Evolutionary conservation across 2,113 vertebrate species (phyloP).

Genomic region (Campylorhamphus procurvoides): DNA sequence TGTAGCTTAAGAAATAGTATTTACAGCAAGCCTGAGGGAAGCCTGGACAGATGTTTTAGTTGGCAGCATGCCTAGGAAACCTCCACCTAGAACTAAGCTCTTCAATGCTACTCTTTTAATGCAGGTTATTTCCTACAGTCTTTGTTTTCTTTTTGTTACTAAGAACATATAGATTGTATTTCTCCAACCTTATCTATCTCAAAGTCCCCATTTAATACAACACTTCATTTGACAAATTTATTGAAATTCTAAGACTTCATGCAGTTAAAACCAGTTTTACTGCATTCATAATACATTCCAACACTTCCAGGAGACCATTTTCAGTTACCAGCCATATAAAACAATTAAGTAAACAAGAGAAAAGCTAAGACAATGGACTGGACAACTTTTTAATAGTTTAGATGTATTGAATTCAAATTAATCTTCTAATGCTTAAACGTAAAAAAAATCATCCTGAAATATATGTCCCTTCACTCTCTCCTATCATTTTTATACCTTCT

Average conservation of each 20-base stretch:
- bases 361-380: not conserved
- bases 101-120: not conserved
- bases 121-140: not conserved
- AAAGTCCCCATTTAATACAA: not conserved
- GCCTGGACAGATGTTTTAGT: not conserved
- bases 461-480: not conserved
- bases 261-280: not conserved
- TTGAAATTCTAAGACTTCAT: not conserved
- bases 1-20: not conserved
- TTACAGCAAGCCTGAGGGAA: not conserved
- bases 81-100: not conserved
- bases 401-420: not conserved
- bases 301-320: not conserved
- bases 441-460: not conserved
- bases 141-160: not conserved
- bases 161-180: not conserved
- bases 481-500: not conserved
- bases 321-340: not conserved
- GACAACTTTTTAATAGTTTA: not conserved
- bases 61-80: not conserved
- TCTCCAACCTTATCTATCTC: not conserved
- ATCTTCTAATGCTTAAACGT: not conserved
- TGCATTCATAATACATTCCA: not conserved
- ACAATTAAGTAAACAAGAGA: not conserved
- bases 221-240: not conserved